These are phyloP conservation scores for Colostygia pectinataria DNA, from an alignment of 2,888 invertebrate species.

Conservation along the genomic window DNA sequence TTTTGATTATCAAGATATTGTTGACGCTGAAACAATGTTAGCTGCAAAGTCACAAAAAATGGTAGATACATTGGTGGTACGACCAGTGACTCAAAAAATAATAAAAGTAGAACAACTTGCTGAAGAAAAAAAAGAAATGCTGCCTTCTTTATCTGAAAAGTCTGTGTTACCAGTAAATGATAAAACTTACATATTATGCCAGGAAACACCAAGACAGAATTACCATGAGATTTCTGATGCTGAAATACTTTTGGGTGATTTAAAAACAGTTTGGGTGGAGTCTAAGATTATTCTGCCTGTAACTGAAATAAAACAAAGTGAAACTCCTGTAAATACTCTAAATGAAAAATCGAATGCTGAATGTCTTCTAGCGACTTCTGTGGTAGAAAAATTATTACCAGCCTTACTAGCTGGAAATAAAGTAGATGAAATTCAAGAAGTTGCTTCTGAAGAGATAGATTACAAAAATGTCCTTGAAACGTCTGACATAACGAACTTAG, in stretches of 20 bases:
- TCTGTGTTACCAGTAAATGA: constrained; percentile 7
- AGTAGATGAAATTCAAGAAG: constrained; percentile 28
- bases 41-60: constrained; percentile 1
- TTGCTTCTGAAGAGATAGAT: constrained; percentile 25
- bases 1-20: constrained; percentile 14
- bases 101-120: not conserved
- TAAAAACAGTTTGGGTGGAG: constrained; percentile 32
- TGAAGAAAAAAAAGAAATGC: not conserved
- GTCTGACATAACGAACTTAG: constrained; percentile 20
- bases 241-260: constrained; percentile 41
- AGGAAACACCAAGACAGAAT: constrained; percentile 45
- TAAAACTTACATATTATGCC: constrained; percentile 27
- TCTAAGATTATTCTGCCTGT: constrained; percentile 30
- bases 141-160: too few relatives aligned
- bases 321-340: constrained; percentile 26
- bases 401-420: constrained; percentile 25
- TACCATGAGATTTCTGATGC: constrained; percentile 56
- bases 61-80: too few relatives aligned
- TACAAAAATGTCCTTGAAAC: constrained; percentile 22
- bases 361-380: constrained; percentile 38
- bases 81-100: too few relatives aligned
- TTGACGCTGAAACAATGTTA: constrained; percentile 1
- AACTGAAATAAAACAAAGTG: constrained; percentile 28
- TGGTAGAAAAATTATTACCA: constrained; percentile 33
- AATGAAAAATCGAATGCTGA: constrained; percentile 39